Evolutionary conservation across 2,113 vertebrate species (phyloP).

Genomic region (Rhineura floridana): DNA sequence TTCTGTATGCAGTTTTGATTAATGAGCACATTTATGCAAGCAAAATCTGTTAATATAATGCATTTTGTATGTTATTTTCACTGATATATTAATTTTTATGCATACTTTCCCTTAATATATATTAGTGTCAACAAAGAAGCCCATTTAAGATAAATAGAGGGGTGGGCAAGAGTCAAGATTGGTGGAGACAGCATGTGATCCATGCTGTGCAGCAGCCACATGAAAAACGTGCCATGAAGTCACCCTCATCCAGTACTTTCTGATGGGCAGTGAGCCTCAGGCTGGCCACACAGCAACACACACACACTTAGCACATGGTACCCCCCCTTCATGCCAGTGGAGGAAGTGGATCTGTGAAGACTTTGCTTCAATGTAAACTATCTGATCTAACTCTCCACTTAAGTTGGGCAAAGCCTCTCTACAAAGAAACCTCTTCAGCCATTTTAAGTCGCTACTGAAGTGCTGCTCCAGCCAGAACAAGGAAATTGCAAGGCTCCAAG

Average conservation of each 20-base stretch:
- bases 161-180: background rate
- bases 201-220: rapidly evolving
- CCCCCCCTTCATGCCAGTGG: background rate
- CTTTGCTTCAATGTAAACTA: too few species aligned
- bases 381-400: background rate
- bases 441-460: background rate
- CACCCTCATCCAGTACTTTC: background rate
- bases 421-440: too few species aligned
- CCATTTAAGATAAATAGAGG: rapidly evolving
- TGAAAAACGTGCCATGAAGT: background rate
- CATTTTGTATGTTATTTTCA: too few species aligned
- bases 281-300: too few species aligned
- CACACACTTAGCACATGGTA: too few species aligned
- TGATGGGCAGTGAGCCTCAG: too few species aligned
- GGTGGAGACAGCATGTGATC: rapidly evolving
- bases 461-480: background rate
- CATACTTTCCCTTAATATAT: too few species aligned
- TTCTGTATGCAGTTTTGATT: too few species aligned
- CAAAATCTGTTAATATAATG: too few species aligned
- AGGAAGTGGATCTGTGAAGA: background rate
- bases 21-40: too few species aligned
- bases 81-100: too few species aligned
- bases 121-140: background rate
- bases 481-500: background rate
- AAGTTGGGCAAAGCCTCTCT: background rate